Conservation (phyloP, 2,888 invertebrate species). For the Lepetodrilus schrolli region DNA sequence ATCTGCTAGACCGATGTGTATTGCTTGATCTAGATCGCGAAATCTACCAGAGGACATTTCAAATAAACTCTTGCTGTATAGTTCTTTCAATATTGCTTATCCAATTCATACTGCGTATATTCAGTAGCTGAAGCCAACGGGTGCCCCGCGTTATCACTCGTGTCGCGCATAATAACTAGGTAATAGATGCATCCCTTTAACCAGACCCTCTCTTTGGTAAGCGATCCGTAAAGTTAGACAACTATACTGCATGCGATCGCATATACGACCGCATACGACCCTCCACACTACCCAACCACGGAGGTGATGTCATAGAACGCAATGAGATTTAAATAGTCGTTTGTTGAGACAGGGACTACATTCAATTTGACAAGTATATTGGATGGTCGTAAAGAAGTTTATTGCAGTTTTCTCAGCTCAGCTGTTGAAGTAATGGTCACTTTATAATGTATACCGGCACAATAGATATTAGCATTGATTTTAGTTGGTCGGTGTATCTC, state of each 20-base stretch:
- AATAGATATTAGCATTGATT: background rate
- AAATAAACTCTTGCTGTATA: too few relatives aligned
- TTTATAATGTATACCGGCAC: background rate
- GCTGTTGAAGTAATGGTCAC: background rate
- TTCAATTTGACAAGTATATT: constrained; percentile 1
- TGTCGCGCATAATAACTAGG: background rate
- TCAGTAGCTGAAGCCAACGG: background rate
- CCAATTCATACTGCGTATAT: too few relatives aligned
- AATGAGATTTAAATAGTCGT: background rate
- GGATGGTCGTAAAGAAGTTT: background rate
- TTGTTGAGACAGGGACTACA: background rate
- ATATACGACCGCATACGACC: too few relatives aligned
- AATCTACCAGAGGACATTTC: too few relatives aligned
- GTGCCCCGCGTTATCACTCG: background rate
- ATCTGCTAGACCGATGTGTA: background rate
- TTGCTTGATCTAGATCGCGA: too few relatives aligned
- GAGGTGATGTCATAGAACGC: constrained; percentile 7
- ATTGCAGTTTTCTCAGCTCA: background rate
- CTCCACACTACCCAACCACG: background rate
- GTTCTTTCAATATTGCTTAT: too few relatives aligned
- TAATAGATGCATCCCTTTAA: background rate
- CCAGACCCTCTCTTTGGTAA: background rate
- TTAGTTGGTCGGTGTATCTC: background rate
- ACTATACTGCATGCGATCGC: too few relatives aligned
- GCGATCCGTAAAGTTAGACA: constrained; percentile 16